Percentiles rank a stretch among this genome's conserved stretches.
These are phyloP conservation scores for Anadara kagoshimensis DNA, from an alignment of 1,140 invertebrate species.

Conservation along the genomic window DNA sequence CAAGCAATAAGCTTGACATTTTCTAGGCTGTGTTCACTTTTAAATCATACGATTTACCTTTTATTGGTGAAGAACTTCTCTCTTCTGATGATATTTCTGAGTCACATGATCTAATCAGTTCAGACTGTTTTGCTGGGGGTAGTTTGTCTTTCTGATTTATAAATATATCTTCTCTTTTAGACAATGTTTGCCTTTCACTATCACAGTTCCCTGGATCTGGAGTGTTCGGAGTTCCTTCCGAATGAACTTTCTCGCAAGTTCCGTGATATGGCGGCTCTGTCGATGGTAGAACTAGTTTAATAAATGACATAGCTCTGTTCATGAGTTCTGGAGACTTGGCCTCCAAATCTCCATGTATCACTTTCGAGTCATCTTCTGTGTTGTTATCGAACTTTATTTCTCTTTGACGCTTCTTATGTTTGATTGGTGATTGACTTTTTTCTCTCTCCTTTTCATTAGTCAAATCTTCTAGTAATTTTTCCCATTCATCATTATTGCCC, in stretches of 20 bases:
- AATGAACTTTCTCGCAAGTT: background rate
- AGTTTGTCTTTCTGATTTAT: background rate
- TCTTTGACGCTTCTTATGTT: slow-evolving; percentile 1
- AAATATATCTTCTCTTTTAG: background rate
- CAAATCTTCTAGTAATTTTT: slow-evolving; percentile 11
- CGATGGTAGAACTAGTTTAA: slow-evolving; percentile 5
- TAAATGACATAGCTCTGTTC: background rate
- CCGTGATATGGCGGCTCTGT: background rate
- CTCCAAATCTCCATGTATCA: too few species aligned
- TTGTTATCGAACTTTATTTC: background rate
- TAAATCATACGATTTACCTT: too few species aligned
- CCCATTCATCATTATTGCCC: slow-evolving; percentile 37
- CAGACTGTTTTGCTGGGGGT: background rate
- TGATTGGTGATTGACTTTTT: background rate
- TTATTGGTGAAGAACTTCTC: background rate
- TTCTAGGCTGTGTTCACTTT: too few species aligned
- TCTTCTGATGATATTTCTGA: background rate
- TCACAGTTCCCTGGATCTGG: background rate
- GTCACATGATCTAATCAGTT: background rate
- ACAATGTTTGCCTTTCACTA: background rate
- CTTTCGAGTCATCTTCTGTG: too few species aligned
- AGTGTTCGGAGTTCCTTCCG: background rate
- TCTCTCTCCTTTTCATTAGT: background rate
- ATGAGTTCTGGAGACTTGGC: background rate
- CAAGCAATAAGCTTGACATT: too few species aligned